These are phyloP conservation scores for Formicarius rufipectus DNA, from an alignment of 2,113 vertebrate genomes.

Conservation along the genomic window DNA sequence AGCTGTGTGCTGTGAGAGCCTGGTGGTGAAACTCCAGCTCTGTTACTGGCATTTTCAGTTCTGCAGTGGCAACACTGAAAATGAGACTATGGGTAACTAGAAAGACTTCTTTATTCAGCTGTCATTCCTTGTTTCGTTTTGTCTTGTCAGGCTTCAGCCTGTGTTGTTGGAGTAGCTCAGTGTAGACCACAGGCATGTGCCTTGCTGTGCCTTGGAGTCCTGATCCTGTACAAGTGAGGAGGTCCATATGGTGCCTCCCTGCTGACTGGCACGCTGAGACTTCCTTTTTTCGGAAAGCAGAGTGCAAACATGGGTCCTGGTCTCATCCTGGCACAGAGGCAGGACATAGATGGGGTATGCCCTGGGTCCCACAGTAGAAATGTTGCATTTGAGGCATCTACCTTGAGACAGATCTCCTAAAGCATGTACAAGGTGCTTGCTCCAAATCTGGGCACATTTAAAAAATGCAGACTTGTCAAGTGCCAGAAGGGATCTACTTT, in stretches of 20 bases:
- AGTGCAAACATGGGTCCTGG: not conserved
- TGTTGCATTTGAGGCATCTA: not conserved
- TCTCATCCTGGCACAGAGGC: not conserved
- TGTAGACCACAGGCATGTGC: not conserved
- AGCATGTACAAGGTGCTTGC: not conserved
- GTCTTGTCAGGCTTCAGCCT: not conserved
- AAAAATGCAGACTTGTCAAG: not conserved
- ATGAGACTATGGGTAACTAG: not conserved
- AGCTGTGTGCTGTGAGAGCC: not conserved
- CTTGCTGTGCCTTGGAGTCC: not conserved
- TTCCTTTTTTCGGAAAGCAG: not conserved
- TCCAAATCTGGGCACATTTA: not conserved
- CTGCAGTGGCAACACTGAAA: not conserved
- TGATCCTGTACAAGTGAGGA: not conserved
- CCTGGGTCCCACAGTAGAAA: not conserved
- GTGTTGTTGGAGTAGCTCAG: not conserved
- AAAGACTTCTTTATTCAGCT: not conserved
- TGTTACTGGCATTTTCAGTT: not conserved
- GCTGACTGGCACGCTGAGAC: not conserved
- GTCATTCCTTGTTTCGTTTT: not conserved
- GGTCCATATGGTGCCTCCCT: not conserved
- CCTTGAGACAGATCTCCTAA: not conserved
- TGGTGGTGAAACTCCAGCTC: not conserved
- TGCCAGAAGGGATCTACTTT: not conserved
- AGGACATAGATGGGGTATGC: not conserved